phyloP scores from a whole-genome alignment of 2,888 invertebrate species.

The Clitarchus hookeri region DNA sequence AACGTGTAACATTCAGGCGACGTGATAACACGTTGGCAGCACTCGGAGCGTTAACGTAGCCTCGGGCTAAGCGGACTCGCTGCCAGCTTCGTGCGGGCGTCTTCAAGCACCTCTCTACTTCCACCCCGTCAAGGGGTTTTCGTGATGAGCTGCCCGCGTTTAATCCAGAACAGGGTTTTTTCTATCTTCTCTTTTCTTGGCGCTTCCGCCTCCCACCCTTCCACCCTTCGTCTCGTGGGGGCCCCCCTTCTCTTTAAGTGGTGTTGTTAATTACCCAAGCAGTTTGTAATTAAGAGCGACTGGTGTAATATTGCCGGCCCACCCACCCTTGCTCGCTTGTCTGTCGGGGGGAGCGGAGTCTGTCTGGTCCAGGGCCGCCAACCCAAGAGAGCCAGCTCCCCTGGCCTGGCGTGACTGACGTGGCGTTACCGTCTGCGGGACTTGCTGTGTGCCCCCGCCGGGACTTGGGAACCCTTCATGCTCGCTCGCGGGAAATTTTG shows the following conservation, averaged over 20 bases:
- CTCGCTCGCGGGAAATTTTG: too few species aligned
- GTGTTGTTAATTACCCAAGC: slow-evolving; percentile 28
- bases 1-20: too few species aligned
- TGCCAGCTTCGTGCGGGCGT: too few species aligned
- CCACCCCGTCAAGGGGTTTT: neutral
- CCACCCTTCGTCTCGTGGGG: neutral
- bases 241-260: slow-evolving; percentile 18
- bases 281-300: slow-evolving; percentile 31
- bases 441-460: neutral
- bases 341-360: neutral
- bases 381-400: neutral
- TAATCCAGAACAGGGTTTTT: neutral
- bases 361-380: neutral
- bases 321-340: neutral
- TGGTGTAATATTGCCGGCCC: slow-evolving; percentile 22
- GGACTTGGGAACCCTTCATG: too few species aligned
- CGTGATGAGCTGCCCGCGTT: neutral
- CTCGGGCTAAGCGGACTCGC: too few species aligned
- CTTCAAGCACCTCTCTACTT: too few species aligned
- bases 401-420: neutral
- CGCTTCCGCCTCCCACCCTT: neutral
- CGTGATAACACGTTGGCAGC: too few species aligned
- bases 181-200: neutral
- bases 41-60: too few species aligned
- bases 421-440: neutral